Conservation (phyloP, 2,888 invertebrate species). For the Orthosia incerta region DNA sequence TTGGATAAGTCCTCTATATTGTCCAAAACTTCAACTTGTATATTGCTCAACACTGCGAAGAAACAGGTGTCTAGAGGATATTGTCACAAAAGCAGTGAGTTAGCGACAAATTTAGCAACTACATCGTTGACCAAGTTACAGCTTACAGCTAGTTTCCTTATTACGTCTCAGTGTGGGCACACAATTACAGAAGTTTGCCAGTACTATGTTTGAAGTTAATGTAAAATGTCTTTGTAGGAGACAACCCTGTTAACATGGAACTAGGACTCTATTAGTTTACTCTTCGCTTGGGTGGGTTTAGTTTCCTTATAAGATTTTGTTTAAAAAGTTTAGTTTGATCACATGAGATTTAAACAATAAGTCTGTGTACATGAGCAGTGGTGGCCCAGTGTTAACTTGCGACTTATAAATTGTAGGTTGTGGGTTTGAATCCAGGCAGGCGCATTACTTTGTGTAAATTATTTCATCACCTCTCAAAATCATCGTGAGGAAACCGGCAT, state of each 20-base stretch:
- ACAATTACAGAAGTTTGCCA: conserved; percentile 47
- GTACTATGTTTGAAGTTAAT: conserved; percentile 35
- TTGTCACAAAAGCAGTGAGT: conserved; percentile 21
- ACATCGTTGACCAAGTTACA: conserved; percentile 31
- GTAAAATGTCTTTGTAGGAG: conserved; percentile 37
- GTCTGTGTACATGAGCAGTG: too few relatives aligned
- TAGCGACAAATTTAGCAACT: conserved; percentile 22
- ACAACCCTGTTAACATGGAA: conserved; percentile 21
- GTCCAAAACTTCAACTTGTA: not conserved
- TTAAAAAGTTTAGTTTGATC: not conserved
- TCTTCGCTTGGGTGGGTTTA: not conserved
- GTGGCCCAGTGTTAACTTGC: too few relatives aligned
- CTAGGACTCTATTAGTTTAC: not conserved
- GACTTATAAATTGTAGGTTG: too few relatives aligned
- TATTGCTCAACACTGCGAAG: not conserved
- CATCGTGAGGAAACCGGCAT: too few relatives aligned
- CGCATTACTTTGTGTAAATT: too few relatives aligned
- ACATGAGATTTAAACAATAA: not conserved
- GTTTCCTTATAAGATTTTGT: not conserved
- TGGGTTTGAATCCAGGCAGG: too few relatives aligned
- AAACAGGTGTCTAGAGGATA: conserved; percentile 24
- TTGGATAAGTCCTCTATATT: not conserved
- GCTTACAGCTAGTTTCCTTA: conserved; percentile 13
- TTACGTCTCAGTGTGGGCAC: conserved; percentile 24
- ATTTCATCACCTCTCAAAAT: too few relatives aligned